These are phyloP conservation scores for Columbina picui DNA, from an alignment of 2,113 vertebrate species.

Conservation along the genomic window DNA sequence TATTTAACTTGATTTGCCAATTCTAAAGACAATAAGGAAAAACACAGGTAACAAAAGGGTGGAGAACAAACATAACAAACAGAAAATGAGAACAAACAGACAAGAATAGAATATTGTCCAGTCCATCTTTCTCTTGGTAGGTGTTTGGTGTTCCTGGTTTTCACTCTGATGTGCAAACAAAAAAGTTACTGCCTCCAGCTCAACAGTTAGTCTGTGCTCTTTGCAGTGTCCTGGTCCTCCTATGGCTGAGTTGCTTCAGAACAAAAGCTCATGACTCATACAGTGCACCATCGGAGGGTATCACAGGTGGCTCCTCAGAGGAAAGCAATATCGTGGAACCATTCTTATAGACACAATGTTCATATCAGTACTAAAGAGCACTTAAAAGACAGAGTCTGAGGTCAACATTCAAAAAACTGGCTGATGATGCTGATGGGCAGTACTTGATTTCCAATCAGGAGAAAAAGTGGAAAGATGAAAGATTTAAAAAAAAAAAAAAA, in stretches of 20 bases:
- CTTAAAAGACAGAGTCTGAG: neutral
- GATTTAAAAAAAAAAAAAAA: neutral
- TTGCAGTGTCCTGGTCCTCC: neutral
- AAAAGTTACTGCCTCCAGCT: neutral
- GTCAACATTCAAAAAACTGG: neutral
- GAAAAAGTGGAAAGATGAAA: neutral
- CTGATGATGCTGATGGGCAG: neutral
- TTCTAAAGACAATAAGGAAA: slow-evolving; percentile 2
- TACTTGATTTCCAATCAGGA: neutral
- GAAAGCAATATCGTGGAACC: neutral
- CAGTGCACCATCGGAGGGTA: neutral
- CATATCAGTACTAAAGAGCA: neutral
- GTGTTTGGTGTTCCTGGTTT: neutral
- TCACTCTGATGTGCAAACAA: neutral
- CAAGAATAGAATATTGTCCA: neutral
- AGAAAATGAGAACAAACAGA: neutral
- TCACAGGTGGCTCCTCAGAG: neutral
- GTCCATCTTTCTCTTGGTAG: neutral
- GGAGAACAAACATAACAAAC: slow-evolving; percentile 32
- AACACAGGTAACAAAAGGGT: neutral
- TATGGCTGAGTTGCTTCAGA: neutral
- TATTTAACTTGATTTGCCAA: neutral
- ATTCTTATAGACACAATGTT: neutral
- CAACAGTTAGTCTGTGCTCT: neutral
- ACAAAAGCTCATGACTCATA: neutral